phyloP scores from a whole-genome alignment of 2,113 vertebrate genomes.

The Crotalus viridis region DNA sequence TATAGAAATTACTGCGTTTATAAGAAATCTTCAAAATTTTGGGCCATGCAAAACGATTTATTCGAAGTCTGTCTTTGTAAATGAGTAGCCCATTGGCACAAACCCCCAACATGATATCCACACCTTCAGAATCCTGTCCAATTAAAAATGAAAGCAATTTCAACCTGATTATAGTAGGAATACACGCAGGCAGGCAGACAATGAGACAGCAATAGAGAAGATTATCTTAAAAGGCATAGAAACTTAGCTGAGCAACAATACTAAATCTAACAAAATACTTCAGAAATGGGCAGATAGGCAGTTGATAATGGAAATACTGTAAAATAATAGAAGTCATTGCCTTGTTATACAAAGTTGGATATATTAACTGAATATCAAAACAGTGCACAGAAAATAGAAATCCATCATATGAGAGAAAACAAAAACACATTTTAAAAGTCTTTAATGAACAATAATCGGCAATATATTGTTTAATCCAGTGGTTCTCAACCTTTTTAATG shows the following conservation, averaged over 20 bases:
- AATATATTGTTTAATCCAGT: background rate
- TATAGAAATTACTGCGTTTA: slow-evolving; percentile 98
- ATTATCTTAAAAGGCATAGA: background rate
- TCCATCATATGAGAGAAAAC: background rate
- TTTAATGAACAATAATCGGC: background rate
- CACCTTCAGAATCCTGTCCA: slow-evolving; percentile 91
- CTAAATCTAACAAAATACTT: background rate
- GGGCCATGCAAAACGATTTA: slow-evolving; percentile 98
- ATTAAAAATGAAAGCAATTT: slow-evolving; percentile 33
- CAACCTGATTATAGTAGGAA: background rate
- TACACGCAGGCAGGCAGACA: background rate
- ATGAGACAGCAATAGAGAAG: background rate
- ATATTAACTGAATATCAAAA: background rate
- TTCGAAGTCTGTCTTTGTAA: slow-evolving; percentile 96
- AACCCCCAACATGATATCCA: slow-evolving; percentile 97
- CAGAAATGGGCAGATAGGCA: background rate
- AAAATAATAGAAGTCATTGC: background rate
- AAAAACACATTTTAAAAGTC: background rate
- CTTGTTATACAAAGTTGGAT: background rate
- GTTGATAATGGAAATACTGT: background rate
- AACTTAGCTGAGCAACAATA: background rate
- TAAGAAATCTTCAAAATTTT: slow-evolving; percentile 99
- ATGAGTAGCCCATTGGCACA: slow-evolving; percentile 94
- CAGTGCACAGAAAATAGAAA: background rate
- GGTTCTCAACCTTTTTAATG: too few species aligned